Base-by-base conservation (phyloP, 2,113 vertebrate species). In the Apistogramma diplotaenia region DNA sequence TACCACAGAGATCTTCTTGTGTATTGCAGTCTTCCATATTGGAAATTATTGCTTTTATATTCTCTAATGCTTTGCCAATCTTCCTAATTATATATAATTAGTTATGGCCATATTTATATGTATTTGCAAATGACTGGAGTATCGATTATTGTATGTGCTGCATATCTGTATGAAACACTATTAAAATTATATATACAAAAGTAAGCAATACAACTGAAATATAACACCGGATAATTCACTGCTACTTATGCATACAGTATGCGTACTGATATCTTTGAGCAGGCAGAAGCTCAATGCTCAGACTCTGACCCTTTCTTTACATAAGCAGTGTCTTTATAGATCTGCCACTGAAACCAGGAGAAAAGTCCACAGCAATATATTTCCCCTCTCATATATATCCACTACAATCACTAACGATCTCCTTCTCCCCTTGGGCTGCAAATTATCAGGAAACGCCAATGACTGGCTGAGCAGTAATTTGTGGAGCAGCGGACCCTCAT, bases 401-500 rank as follows among this genome's bases (percentile, higher is more conserved):
- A 65, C 85, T 88, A 80, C 89, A 87, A 89, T 92, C 89, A 89
- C 86, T 82, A 84, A 89, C 37, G 57, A 85, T 89, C 89, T 77
- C 54, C 77, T 65, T 67, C 82, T 86, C 86, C 86, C 82, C 58
- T 49, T 31, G 79, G 82, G 86, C 79, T 76, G 84, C 82, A 90
- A 91, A 91, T 91, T 88, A 93, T 91, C 53, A 73, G 74, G 78
- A 76, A 91, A 86, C 54, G 53, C 76, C 87, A 71, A 83, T 49
- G 56, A 90, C 78, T 81, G 62, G 79, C 89, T 90, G 87, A 92
- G 89, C 18, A 40, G 81, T 89, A 89, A 91, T 91, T 90, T 91
- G 89, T 87, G 78, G 79, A 85, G 82, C 74, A 59, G 53, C 1
- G 59, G 76, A 74, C 83, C 87, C 79, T 86, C 88, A 84, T 86